Evolutionary conservation across 2,888 invertebrate species (phyloP).

Genomic region (Diadegma fenestrale): DNA sequence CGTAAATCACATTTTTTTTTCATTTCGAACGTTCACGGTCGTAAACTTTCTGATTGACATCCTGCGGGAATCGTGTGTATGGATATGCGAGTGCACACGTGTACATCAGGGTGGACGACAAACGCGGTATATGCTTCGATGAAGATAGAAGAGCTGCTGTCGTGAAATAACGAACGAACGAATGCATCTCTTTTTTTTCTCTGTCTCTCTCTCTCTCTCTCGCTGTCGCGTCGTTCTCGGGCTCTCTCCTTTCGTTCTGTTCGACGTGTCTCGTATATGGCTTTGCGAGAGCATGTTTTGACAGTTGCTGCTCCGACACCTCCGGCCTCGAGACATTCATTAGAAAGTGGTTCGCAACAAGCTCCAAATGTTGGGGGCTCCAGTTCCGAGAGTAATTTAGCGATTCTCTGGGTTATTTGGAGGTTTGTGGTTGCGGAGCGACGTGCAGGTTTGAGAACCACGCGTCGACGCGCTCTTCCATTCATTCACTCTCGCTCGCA

Average conservation of each 20-base stretch:
- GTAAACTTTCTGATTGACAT: neutral
- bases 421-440: neutral
- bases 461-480: slow-evolving; percentile 9
- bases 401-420: neutral
- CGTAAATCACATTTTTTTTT: neutral
- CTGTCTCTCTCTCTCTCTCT: slow-evolving; percentile 3
- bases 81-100: neutral
- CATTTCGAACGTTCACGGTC: neutral
- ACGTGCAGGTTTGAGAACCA: slow-evolving; percentile 43
- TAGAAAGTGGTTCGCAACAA: slow-evolving; percentile 83
- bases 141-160: slow-evolving; percentile 60
- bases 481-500: slow-evolving; percentile 18
- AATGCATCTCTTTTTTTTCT: neutral
- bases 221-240: slow-evolving; percentile 40
- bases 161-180: slow-evolving; percentile 54
- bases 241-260: slow-evolving; percentile 62
- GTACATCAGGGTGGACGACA: neutral
- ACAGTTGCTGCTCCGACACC: slow-evolving; percentile 85
- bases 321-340: slow-evolving; percentile 82
- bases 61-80: neutral
- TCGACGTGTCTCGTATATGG: neutral
- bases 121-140: slow-evolving; percentile 38
- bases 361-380: neutral
- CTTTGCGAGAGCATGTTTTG: slow-evolving; percentile 82
- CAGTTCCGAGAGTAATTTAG: neutral